A percentile compares a stretch with the other conserved stretches of the same genome.
Evolutionary conservation across 2,888 invertebrate species (phyloP).

Genomic region (Heteromurus nitidus): DNA sequence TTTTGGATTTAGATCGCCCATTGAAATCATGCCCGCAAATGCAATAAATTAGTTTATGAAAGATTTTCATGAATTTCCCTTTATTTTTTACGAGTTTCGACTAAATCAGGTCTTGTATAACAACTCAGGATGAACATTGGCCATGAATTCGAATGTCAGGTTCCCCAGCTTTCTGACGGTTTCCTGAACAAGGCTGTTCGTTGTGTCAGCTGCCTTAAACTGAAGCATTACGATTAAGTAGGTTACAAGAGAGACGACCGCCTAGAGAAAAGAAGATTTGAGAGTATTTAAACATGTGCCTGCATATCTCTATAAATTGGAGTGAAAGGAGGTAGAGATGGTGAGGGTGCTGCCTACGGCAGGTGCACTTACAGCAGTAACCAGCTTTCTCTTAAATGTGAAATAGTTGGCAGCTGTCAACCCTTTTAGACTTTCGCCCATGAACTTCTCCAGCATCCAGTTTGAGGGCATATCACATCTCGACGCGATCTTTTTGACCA

Average conservation of each 20-base stretch:
- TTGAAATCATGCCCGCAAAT: too few species aligned
- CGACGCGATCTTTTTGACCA: slow-evolving; percentile 25
- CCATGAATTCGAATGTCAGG: too few species aligned
- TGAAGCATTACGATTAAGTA: slow-evolving; percentile 59
- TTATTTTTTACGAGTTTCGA: too few species aligned
- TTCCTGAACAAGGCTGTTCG: not conserved
- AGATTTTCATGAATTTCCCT: too few species aligned
- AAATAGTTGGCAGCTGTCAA: slow-evolving; percentile 57
- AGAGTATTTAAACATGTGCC: not conserved
- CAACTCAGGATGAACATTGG: too few species aligned
- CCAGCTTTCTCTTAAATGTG: slow-evolving; percentile 30
- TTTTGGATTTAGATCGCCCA: too few species aligned
- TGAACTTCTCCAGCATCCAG: slow-evolving; percentile 43
- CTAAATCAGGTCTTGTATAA: too few species aligned
- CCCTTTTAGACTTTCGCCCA: slow-evolving; percentile 23
- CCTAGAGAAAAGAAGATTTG: slow-evolving; percentile 22
- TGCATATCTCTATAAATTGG: not conserved
- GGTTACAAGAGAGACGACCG: slow-evolving; percentile 31
- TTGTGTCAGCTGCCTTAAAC: slow-evolving; percentile 39
- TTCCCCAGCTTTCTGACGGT: not conserved
- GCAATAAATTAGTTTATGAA: too few species aligned
- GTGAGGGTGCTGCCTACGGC: not conserved
- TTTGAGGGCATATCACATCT: slow-evolving; percentile 47
- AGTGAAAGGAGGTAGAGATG: not conserved
- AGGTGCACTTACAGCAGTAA: slow-evolving; percentile 29